Conservation (phyloP, 2,797 vertebrate genomes). For the Xerus rutilus region DNA sequence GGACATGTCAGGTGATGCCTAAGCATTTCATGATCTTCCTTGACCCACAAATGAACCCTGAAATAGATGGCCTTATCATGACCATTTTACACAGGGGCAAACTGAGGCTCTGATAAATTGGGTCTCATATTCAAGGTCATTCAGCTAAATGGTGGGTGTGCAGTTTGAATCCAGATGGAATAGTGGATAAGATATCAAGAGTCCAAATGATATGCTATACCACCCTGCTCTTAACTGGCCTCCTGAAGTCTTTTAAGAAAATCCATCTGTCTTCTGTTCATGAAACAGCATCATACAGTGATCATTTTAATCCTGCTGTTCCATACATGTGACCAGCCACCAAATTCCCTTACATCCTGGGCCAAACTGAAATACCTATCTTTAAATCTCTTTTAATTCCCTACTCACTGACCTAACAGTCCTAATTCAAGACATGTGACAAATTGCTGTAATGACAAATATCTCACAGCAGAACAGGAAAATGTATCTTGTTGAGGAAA, state of each 20-base stretch:
- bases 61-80: background rate
- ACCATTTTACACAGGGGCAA: background rate
- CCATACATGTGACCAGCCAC: background rate
- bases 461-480: background rate
- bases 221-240: background rate
- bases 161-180: background rate
- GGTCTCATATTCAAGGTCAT: background rate
- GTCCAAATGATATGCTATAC: background rate
- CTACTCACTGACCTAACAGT: background rate
- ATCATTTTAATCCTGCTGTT: background rate
- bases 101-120: background rate
- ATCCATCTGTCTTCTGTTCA: background rate
- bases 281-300: background rate
- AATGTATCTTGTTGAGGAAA: background rate
- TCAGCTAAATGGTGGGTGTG: background rate
- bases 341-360: background rate
- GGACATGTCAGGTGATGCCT: fast-evolving
- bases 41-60: background rate
- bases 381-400: background rate
- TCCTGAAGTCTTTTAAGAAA: background rate
- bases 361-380: background rate
- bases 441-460: background rate
- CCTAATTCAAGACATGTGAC: background rate
- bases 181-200: background rate
- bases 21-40: background rate